These are phyloP conservation scores for Ictalurus furcatus DNA, from an alignment of 2,113 vertebrate genomes.

Conservation along the genomic window DNA sequence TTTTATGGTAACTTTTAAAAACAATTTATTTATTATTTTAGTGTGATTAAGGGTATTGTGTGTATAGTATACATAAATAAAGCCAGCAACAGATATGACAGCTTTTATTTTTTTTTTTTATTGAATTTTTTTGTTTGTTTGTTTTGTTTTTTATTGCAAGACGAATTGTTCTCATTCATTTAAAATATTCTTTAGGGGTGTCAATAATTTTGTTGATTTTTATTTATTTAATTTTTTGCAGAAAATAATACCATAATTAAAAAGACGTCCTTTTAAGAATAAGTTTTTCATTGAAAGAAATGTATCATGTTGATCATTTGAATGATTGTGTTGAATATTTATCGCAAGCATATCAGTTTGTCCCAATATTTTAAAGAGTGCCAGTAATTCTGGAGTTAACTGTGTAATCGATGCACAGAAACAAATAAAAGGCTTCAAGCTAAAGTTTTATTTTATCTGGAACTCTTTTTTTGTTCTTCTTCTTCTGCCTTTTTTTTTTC, in stretches of 20 bases:
- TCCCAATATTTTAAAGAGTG: background rate
- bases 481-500: too few species aligned
- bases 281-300: background rate
- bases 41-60: too few species aligned
- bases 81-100: background rate
- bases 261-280: background rate
- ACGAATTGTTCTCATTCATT: too few species aligned
- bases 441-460: background rate
- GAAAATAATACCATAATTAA: background rate
- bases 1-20: too few species aligned
- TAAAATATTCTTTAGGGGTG: too few species aligned
- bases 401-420: background rate
- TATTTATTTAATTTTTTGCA: too few species aligned
- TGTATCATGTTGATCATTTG: background rate
- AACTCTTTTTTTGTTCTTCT: background rate
- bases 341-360: background rate
- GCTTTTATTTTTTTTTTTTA: too few species aligned
- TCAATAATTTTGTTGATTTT: too few species aligned
- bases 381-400: background rate
- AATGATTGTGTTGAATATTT: background rate
- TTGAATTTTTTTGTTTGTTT: too few species aligned
- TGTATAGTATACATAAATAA: background rate
- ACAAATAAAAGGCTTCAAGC: background rate
- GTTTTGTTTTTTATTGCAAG: too few species aligned
- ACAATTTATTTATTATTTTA: too few species aligned